phyloP scores from a whole-genome alignment of 2,113 vertebrate genomes.

The Gymnobelideus leadbeateri region DNA sequence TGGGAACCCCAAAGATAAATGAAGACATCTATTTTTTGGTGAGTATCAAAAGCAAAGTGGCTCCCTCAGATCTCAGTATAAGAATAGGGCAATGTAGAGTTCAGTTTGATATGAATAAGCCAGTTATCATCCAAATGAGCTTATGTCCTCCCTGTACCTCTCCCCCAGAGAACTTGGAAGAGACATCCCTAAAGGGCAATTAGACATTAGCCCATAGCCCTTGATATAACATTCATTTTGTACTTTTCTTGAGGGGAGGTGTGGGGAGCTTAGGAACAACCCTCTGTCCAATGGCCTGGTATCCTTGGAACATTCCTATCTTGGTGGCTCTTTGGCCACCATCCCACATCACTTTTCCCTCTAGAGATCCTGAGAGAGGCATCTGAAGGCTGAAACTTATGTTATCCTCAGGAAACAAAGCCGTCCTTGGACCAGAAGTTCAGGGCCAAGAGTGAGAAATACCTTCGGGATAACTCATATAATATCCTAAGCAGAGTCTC shows the following conservation, averaged over 20 bases:
- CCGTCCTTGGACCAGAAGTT: not conserved
- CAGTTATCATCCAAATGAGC: not conserved
- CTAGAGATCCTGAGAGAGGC: not conserved
- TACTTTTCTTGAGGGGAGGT: not conserved
- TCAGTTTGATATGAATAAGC: not conserved
- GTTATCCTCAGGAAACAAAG: not conserved
- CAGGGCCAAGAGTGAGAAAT: not conserved
- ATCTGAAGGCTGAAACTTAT: not conserved
- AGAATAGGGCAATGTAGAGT: not conserved
- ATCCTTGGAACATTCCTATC: not conserved
- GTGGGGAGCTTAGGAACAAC: too few relatives aligned
- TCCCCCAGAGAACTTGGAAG: not conserved
- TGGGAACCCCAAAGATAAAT: not conserved
- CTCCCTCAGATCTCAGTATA: not conserved
- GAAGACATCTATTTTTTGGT: not conserved
- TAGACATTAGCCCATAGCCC: not conserved
- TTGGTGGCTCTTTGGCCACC: not conserved
- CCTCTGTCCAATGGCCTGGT: not conserved
- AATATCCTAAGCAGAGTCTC: not conserved
- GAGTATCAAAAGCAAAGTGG: constrained; percentile 40
- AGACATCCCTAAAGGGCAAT: not conserved
- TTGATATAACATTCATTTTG: not conserved
- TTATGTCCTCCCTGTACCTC: not conserved
- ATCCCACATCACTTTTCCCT: not conserved
- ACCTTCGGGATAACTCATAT: not conserved